Evolutionary conservation across 2,113 vertebrate species (phyloP).

Genomic region (Sylvilagus bachmani): DNA sequence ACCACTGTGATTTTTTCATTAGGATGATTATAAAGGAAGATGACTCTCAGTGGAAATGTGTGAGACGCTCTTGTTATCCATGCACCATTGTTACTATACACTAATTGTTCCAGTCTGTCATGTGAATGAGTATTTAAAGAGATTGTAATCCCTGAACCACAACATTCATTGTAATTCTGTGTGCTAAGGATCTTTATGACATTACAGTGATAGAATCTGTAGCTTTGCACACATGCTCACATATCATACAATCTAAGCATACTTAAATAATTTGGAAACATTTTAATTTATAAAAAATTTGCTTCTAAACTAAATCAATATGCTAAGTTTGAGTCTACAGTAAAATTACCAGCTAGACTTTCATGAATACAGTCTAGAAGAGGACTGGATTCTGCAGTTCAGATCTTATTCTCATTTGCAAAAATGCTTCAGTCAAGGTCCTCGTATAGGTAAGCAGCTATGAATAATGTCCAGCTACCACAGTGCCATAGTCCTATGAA

Average conservation of each 20-base stretch:
- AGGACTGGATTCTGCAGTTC: background rate
- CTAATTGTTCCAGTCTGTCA: constrained; percentile 84
- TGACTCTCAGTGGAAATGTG: constrained; percentile 80
- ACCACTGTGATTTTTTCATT: constrained; percentile 82
- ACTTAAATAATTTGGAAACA: constrained; percentile 58
- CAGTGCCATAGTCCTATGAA: constrained; percentile 45
- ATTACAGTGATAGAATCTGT: constrained; percentile 60
- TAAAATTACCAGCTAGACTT: constrained; percentile 68
- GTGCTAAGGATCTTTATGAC: constrained; percentile 76
- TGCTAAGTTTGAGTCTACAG: background rate
- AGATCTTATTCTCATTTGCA: constrained; percentile 66
- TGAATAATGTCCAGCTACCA: constrained; percentile 64
- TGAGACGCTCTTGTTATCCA: constrained; percentile 79
- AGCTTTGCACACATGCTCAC: constrained; percentile 53
- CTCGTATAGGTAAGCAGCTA: constrained; percentile 11
- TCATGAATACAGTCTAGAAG: background rate
- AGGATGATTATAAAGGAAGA: constrained; percentile 83
- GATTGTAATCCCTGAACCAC: constrained; percentile 81
- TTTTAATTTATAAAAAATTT: constrained; percentile 78
- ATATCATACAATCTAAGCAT: constrained; percentile 60
- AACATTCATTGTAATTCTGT: constrained; percentile 77
- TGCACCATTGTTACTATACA: constrained; percentile 72
- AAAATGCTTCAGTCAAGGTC: constrained; percentile 61
- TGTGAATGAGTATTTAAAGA: constrained; percentile 84
- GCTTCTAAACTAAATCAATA: constrained; percentile 32